Conservation (phyloP, 2,113 vertebrate genomes). For the Lipotes vexillifer region DNA sequence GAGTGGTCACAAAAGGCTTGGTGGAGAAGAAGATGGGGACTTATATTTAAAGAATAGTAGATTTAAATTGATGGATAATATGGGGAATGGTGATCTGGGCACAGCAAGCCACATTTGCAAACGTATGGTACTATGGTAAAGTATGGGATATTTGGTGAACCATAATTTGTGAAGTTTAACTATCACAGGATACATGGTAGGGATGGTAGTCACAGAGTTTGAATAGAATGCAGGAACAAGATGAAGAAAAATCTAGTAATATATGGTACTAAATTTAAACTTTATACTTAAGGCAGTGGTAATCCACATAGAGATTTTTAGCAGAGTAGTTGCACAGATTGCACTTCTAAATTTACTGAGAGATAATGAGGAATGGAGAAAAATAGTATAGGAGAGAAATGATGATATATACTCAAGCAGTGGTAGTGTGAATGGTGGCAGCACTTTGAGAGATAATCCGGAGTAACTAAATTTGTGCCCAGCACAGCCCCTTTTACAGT, state of each 20-base stretch:
- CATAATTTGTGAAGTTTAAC: background rate
- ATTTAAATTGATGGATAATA: background rate
- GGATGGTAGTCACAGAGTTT: background rate
- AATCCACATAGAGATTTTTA: background rate
- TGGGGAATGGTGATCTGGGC: background rate
- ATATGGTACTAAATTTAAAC: background rate
- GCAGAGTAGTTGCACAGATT: background rate
- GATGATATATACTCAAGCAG: background rate
- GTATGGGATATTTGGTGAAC: background rate
- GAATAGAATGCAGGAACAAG: background rate
- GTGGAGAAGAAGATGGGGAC: background rate
- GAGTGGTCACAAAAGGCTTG: background rate
- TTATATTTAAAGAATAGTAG: background rate
- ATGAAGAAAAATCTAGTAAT: background rate
- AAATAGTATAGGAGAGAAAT: background rate
- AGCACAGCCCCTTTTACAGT: background rate
- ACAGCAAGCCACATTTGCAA: background rate
- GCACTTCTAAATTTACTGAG: background rate
- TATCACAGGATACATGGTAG: background rate
- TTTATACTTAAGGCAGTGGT: background rate
- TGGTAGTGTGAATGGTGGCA: background rate
- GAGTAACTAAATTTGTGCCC: background rate
- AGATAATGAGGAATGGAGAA: background rate
- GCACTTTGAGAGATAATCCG: background rate
- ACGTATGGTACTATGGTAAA: background rate